phyloP scores from a whole-genome alignment of 2,797 vertebrate species.

The Avahi laniger region DNA sequence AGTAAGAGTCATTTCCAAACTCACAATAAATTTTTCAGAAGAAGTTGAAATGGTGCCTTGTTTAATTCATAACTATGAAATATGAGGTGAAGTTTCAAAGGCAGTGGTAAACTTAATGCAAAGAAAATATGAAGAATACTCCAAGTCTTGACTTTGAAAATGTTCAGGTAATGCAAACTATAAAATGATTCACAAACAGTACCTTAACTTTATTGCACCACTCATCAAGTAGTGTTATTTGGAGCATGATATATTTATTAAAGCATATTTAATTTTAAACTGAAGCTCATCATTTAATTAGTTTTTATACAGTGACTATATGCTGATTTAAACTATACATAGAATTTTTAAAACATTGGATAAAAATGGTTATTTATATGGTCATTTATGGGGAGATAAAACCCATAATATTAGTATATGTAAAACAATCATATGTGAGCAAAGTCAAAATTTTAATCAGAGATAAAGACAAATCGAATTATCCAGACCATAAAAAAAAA shows the following conservation, averaged over 20 bases:
- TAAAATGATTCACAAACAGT: not conserved
- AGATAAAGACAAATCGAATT: not conserved
- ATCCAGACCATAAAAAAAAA: not conserved
- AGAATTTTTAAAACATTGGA: not conserved
- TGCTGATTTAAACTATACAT: not conserved
- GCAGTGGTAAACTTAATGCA: not conserved
- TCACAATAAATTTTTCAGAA: constrained; percentile 66
- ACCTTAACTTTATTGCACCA: not conserved
- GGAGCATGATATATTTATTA: not conserved
- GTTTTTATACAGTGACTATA: not conserved
- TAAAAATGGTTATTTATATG: not conserved
- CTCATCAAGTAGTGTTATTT: not conserved
- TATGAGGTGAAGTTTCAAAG: constrained; percentile 55
- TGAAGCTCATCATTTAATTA: not conserved
- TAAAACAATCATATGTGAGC: not conserved
- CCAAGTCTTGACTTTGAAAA: constrained; percentile 38
- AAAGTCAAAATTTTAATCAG: not conserved
- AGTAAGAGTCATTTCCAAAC: constrained; percentile 48
- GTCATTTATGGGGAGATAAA: not conserved
- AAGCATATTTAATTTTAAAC: not conserved
- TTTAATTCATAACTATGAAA: constrained; percentile 64
- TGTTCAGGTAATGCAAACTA: not conserved
- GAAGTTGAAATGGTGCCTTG: constrained; percentile 59
- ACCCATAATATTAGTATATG: not conserved
- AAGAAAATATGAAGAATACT: not conserved